Evolutionary conservation across 1,140 invertebrate species (phyloP), one percentile per base, ranked within the genome.

Genomic region (Sarcophaga bullata): DNA sequence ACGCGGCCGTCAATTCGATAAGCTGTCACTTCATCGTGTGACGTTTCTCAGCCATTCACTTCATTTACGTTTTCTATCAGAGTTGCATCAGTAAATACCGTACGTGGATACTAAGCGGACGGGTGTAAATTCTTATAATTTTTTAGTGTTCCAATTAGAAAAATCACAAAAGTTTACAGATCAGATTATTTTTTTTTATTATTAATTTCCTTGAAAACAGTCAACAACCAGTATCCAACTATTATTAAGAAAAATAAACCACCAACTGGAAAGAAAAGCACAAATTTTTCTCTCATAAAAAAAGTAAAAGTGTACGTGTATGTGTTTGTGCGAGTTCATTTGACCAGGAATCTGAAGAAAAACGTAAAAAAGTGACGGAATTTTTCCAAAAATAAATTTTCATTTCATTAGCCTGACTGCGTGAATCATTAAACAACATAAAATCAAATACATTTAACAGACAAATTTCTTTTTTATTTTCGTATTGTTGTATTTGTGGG

Each of bases 331-430:
- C 1, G 4, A 37, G 25, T 37, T 37, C 4, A 37, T 37, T 37
- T 37, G 25, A 4, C 25, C 25, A 37, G 25, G 25, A 37, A 75
- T n/a, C 13, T 13, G 10, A 46, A 62, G 49, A 80, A 78, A 81
- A 81, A 68, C 58, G n/a, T 73, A 81, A 81, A 83, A 83, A 75
- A 58, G 82, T 83, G 82, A 83, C 82, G 82, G 80, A 83, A 83
- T 83, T 81, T 81, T 78, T 83, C 82, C 82, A 83, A 81, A 83
- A 83, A 83, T 83, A 83, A 83, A 81, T 83, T 81, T 50, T 78
- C 75, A 9, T 17, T 62, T 17, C 15, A 9, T 72, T 72, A 54
- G 48, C 50, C 54, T 81, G 54, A 73, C 49, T 83, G 80, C 76
- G 82, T 83, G 82, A 83, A 72, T 83, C 82, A 83, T 80, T 47